Percentiles rank a stretch among this genome's conserved stretches.
These are phyloP conservation scores for Xanthorhoe designata DNA, from an alignment of 2,888 invertebrate genomes.

Conservation along the genomic window DNA sequence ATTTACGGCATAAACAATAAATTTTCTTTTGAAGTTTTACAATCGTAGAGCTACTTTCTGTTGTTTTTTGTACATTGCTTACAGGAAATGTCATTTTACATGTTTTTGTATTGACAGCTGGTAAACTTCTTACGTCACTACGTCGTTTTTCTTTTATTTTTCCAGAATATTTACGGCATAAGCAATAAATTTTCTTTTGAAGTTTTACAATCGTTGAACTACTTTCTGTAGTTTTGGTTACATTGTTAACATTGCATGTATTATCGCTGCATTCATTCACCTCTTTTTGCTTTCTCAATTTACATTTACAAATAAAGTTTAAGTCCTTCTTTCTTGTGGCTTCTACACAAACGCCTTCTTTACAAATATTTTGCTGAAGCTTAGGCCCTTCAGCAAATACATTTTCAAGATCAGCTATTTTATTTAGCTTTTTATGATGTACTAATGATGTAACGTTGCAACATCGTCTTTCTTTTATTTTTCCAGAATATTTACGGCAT, in stretches of 20 bases:
- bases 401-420: too few relatives aligned
- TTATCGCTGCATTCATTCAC: slow-evolving; percentile 13
- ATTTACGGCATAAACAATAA: slow-evolving; percentile 37
- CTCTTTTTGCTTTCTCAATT: slow-evolving; percentile 24
- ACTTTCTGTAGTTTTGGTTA: too few relatives aligned
- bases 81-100: slow-evolving; percentile 7
- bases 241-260: neutral
- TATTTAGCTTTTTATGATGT: too few relatives aligned
- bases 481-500: slow-evolving; percentile 42
- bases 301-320: slow-evolving; percentile 37
- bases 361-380: slow-evolving; percentile 17
- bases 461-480: slow-evolving; percentile 21
- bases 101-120: slow-evolving; percentile 14
- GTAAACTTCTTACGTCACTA: slow-evolving; percentile 2
- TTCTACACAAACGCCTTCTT: slow-evolving; percentile 35
- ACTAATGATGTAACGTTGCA: slow-evolving; percentile 1
- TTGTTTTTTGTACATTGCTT: neutral
- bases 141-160: slow-evolving; percentile 30
- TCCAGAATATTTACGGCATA: slow-evolving; percentile 42
- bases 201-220: slow-evolving; percentile 35
- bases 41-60: slow-evolving; percentile 30
- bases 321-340: slow-evolving; percentile 30
- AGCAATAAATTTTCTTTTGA: slow-evolving; percentile 34
- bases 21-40: slow-evolving; percentile 38
- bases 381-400: slow-evolving; percentile 13